Base-by-base conservation (phyloP, 2,113 vertebrate genomes). In the Cinclus cinclus region DNA sequence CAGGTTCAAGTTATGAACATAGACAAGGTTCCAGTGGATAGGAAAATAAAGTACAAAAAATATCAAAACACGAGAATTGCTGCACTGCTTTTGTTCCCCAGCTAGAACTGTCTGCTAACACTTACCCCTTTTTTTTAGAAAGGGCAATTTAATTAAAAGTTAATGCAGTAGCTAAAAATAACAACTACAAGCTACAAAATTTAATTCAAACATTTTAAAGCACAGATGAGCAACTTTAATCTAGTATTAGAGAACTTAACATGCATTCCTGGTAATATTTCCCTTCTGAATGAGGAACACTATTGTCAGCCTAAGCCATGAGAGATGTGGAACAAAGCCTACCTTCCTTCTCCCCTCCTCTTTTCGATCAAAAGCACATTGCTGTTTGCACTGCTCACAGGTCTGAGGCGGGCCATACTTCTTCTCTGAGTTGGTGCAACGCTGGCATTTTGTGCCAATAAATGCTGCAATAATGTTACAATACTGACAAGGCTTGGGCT, bases 401-500 rank as follows among this genome's bases (percentile, higher is more conserved):
- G 99, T 99, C 97, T 99, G 99, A 83, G 99, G 99, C 2, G 99
- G 98, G 85, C 99, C 99, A 8, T 99, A 99, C 91, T 99, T 99
- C 97, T 99, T 99, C 97, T 99, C 99, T 4, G 99, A 99, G 98
- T 99, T 99, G 80, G 99, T 99, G 94, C 99, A 99, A 78, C 99
- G 99, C 95, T 99, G 99, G 95, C 99, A 99, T 97, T 99, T 99
- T 60, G 99, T 99, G 85, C 99, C 99, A 60, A 99, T 99, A 95
- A 99, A 99, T 2, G 99, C 99, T 77, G 99, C 99, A 81, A 99
- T 99, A 78, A 99, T 99, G 97, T 99, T 99, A 98, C 99, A 99
- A 98, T 99, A 99, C 96, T 99, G 99, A 97, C 99, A 99, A 83
- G 99, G 99, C 95, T 99, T 99, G 84, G 99, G 99, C 99, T 99